Evolutionary conservation across 2,888 invertebrate genomes (phyloP), one percentile per base, ranked within the genome.

Genomic region (Limenitis camilla): DNA sequence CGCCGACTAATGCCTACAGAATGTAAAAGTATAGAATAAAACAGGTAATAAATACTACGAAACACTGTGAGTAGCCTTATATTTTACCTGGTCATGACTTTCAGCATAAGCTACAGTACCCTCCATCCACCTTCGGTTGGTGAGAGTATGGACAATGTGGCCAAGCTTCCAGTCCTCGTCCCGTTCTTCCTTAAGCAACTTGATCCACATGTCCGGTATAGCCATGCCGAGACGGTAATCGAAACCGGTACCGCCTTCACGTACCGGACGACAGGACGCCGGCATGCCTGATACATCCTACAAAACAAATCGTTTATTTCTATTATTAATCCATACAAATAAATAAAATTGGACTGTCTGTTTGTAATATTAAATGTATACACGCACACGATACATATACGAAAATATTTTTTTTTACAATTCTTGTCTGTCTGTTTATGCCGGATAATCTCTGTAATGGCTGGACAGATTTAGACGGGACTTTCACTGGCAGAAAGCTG

Each of bases 211-310:
- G 82, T 99, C 99, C 0, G 99, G 99, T 66, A 99, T 95, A 29
- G 99, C 97, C 99, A 99, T 99, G 11, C 94, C 98, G 48, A 99
- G 90, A n/a, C 99, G 93, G 86, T 96, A 96, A 78, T 99, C 99
- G 80, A 99, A 99, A 5, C 99, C 99, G 56, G 92, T 89, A 2
- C 98, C 98, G 40, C 98, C 99, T 81, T 99, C 99, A 4, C 79
- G 74, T 0, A 98, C 93, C 0, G 99, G 98, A 0, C 99, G 91
- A 71, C 99, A 98, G 5, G 96, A 89, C 0, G 93, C 97, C 4
- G 99, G 99, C 99, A 99, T 99, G 36, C 99, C 99, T 8, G 98
- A 98, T 1, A 99, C 99, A 81, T 99, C 97, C 93, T 93, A 57
- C 38, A 52, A 50, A 7, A 5, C 27, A 1, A n/a, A 10, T 28